These are phyloP conservation scores for Orchesella flavescens DNA, from an alignment of 2,888 invertebrate species.

Conservation along the genomic window DNA sequence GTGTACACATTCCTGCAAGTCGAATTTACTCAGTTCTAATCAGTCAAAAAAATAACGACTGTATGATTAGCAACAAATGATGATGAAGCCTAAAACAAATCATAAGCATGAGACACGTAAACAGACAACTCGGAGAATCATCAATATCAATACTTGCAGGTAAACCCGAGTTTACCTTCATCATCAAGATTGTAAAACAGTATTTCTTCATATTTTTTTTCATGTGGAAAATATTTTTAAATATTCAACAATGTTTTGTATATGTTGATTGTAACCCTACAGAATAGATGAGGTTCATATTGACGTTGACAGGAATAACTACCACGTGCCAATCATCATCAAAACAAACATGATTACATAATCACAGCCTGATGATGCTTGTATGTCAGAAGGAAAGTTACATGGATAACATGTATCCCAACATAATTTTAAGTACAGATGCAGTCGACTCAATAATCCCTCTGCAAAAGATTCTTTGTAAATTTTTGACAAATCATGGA, in stretches of 20 bases:
- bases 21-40: conserved; percentile 20
- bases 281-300: conserved; percentile 28
- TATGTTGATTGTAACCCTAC: neutral
- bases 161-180: neutral
- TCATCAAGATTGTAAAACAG: conserved; percentile 15
- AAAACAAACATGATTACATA: conserved; percentile 66
- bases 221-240: conserved; percentile 1
- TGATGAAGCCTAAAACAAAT: conserved; percentile 36
- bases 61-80: conserved; percentile 32
- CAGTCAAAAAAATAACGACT: conserved; percentile 38
- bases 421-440: neutral
- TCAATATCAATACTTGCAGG: neutral
- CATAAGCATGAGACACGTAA: conserved; percentile 19
- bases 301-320: conserved; percentile 65
- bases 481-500: conserved; percentile 60
- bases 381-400: conserved; percentile 7
- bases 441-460: neutral
- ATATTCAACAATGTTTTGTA: neutral
- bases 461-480: conserved; percentile 10
- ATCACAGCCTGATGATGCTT: conserved; percentile 47
- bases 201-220: neutral
- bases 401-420: neutral
- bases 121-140: neutral
- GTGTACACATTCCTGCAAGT: no score
- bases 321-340: conserved; percentile 67